phyloP scores from a whole-genome alignment of 2,113 vertebrate species.

The Bubo bubo region DNA sequence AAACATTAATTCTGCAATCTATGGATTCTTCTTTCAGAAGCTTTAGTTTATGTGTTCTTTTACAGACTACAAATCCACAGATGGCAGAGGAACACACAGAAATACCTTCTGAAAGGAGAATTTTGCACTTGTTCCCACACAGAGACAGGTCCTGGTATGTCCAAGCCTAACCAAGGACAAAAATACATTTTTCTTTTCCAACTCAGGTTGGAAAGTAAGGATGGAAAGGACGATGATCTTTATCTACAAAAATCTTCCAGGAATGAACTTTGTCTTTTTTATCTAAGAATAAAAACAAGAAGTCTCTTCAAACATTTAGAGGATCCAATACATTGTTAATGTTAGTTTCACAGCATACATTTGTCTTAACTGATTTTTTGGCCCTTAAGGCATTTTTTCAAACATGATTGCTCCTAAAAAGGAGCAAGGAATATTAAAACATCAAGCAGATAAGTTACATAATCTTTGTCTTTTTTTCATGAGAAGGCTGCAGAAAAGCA shows the following conservation, averaged over 20 bases:
- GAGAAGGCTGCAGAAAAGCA: conserved; percentile 31
- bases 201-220: neutral
- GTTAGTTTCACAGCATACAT: neutral
- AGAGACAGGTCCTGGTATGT: neutral
- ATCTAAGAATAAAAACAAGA: neutral
- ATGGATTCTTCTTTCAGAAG: neutral
- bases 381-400: neutral
- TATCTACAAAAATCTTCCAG: neutral
- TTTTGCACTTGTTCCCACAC: neutral
- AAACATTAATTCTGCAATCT: neutral
- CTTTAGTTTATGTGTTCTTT: neutral
- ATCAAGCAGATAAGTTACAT: conserved; percentile 42
- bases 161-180: neutral
- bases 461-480: conserved; percentile 11
- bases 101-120: neutral
- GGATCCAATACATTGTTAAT: neutral
- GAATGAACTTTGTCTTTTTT: neutral
- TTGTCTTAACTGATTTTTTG: neutral
- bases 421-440: conserved; percentile 36
- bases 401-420: neutral
- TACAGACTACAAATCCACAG: neutral
- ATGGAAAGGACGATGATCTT: neutral
- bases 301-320: neutral
- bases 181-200: neutral
- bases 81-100: neutral